Evolutionary conservation across 1,140 invertebrate genomes (phyloP), one percentile per base, ranked within the genome.

Genomic region (Zophobas morio): DNA sequence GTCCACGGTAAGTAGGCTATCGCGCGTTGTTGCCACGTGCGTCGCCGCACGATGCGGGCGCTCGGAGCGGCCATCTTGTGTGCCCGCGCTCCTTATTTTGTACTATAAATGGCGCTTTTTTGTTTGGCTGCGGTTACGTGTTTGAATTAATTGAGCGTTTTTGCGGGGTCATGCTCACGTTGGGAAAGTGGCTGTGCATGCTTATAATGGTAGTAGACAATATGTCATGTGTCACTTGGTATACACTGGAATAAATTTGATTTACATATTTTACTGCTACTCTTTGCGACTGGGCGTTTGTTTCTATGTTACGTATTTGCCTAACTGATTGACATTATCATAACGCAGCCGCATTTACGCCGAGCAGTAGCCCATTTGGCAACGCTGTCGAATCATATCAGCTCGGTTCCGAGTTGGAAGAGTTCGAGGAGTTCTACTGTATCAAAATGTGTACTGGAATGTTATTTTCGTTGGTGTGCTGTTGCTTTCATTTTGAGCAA

Each of bases 261-360:
- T 78, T 78, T 74, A 74, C 77, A 78, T 78, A 78, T 74, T 78
- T 78, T 63, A 42, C 32, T 70, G 76, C 76, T 78, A 78, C 76
- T 51, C 75, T 75, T 60, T 35, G 60, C 33, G 1, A 46, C 5
- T 71, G 75, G 60, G 75, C 75, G 75, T 76, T 71, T 76, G 36
- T 70, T 37, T 53, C 40, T 46, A 74, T 39, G 49, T 74, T 57
- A 42, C 56, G 20, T 56, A 42, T 47, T 42, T 47, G n/a, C 36
- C 4, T 32, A 47, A n/a, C 46, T 39, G 36, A 47, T 71, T 71
- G 34, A 47, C 39, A 71, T 71, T 47, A 71, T 1, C 35, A 70
- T 46, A 40, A 46, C 39, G 39, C 35, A 36, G 63, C 37, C 42
- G 36, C n/a, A 2, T 70, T 39, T 70, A 70, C 63, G 8, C n/a